A percentile compares a stretch with the other conserved stretches of the same genome.
Evolutionary conservation across 2,797 vertebrate genomes (phyloP).

Genomic region (Parauchenoglanis ngamensis): DNA sequence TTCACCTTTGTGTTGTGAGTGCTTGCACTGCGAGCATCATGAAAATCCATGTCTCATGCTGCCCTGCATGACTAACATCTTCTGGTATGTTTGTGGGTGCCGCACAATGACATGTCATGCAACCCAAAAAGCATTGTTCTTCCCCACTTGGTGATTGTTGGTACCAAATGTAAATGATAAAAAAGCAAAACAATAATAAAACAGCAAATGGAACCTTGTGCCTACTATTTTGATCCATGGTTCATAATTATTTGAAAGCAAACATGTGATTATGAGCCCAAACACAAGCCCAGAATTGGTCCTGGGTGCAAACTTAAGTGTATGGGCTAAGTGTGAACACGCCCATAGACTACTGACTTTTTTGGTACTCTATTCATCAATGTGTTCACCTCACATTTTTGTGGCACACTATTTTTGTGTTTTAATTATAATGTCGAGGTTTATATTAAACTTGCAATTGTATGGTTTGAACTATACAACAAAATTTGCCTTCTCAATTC

Average conservation of each 20-base stretch:
- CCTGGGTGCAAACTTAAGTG: neutral
- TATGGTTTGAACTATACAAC: neutral
- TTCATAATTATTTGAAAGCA: neutral
- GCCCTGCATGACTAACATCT: neutral
- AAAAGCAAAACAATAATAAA: neutral
- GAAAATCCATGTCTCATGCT: neutral
- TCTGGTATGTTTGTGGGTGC: neutral
- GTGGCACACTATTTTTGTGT: neutral
- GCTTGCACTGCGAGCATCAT: neutral
- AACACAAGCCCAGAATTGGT: neutral
- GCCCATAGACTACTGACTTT: neutral
- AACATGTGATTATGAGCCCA: neutral
- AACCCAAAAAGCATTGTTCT: neutral
- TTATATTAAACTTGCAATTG: neutral
- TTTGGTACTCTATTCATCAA: neutral
- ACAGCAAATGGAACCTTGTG: neutral
- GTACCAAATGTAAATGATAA: neutral
- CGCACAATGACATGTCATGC: neutral
- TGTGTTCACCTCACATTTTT: slow-evolving; percentile 1
- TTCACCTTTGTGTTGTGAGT: neutral
- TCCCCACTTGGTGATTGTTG: neutral
- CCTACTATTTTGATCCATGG: neutral
- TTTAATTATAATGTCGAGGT: slow-evolving; percentile 16
- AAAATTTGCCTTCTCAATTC: slow-evolving; percentile 6
- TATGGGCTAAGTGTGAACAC: neutral